Evolutionary conservation across 2,888 invertebrate genomes (phyloP), one percentile per base, ranked within the genome.

Genomic region (Palloptera scutellata): DNA sequence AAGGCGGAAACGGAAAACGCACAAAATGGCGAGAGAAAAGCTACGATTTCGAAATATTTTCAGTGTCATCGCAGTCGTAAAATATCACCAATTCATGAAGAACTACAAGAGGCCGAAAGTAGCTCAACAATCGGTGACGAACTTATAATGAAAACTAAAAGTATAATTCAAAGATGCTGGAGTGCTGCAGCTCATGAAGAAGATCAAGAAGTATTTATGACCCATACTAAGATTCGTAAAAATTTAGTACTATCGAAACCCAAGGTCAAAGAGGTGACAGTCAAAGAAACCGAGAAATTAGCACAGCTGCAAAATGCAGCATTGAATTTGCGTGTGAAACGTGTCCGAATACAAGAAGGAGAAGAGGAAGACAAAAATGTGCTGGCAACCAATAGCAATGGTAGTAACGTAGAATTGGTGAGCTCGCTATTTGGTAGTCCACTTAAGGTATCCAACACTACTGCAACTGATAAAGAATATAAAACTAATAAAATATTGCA

Each of bases 111-210:
- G 45, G 42, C 59, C 19, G 13, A 41, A 1, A 17, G 17, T 17
- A n/a, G 15, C 19, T 9, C 30, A 30, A 64, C 41, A 19, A 17
- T 13, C 9, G 61, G 48, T 13, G 64, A 59, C 3, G 57, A 30
- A 6, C 30, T 30, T 4, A 30, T 4, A 63, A 59, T 54, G 65
- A 10, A 58, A 51, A n/a, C 65, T 55, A 61, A 8, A 8, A 70
- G 58, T 59, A 20, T 59, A 13, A 41, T 66, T 63, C 64, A 64
- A 15, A 54, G 67, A 51, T 63, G 65, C 9, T 52, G 57, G 64
- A 69, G 69, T 58, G 58, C 71, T 15, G 67, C 74, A 13, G 75
- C 74, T 61, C 45, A 53, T 9, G 74, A 73, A 30, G 73, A 72
- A 53, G 72, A 64, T 13, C 67, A 12, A 51, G 70, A 58, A 53